A percentile compares a stretch with the other conserved stretches of the same genome.
Evolutionary conservation across 2,888 invertebrate species (phyloP).

Genomic region (Epiblema foenella): DNA sequence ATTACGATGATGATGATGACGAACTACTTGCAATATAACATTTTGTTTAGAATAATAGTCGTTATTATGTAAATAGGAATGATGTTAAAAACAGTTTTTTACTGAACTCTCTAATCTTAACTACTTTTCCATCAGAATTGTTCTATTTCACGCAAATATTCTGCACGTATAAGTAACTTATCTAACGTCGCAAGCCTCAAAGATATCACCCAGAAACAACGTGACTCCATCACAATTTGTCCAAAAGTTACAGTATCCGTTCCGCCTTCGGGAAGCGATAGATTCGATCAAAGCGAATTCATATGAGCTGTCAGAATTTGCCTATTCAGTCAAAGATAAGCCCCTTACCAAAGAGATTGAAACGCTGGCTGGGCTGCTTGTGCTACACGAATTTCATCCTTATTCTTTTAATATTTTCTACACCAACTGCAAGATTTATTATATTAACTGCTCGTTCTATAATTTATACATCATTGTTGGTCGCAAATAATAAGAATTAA

Average conservation of each 20-base stretch:
- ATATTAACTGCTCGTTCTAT: conserved; percentile 58
- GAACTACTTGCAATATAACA: too few relatives aligned
- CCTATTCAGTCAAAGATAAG: conserved; percentile 45
- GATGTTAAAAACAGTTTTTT: not conserved
- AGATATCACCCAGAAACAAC: conserved; percentile 38
- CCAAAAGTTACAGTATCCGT: conserved; percentile 43
- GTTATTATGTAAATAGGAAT: not conserved
- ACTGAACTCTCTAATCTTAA: too few relatives aligned
- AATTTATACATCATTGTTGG: conserved; percentile 76
- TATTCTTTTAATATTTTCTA: conserved; percentile 30
- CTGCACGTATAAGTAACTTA: conserved; percentile 6
- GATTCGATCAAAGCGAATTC: conserved; percentile 45
- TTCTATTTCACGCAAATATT: not conserved
- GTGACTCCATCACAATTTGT: conserved; percentile 44
- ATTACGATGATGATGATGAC: too few relatives aligned
- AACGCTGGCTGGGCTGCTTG: conserved; percentile 13
- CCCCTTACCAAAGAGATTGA: conserved; percentile 42
- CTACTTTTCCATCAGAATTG: not conserved
- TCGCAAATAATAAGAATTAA: conserved; percentile 79
- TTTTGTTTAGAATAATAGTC: not conserved
- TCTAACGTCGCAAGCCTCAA: not conserved
- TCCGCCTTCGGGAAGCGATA: conserved; percentile 37
- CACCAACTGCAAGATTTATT: conserved; percentile 57
- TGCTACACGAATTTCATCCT: conserved; percentile 30
- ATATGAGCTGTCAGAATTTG: conserved; percentile 45